Evolutionary conservation across 2,113 vertebrate genomes (phyloP).

Genomic region (Phalacrocorax aristotelis): DNA sequence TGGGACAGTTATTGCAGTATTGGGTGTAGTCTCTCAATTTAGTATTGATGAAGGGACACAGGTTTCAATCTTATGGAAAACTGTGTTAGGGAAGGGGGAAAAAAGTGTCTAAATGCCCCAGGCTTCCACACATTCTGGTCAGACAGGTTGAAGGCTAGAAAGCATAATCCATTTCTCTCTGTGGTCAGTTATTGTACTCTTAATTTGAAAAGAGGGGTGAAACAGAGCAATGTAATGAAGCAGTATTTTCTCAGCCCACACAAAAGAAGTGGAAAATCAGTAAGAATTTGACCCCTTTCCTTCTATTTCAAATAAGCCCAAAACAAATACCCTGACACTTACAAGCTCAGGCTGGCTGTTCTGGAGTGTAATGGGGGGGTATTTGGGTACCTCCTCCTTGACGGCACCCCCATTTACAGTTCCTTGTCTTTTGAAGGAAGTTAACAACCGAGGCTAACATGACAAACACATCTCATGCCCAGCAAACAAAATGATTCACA

Average conservation of each 20-base stretch:
- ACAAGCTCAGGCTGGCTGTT: background rate
- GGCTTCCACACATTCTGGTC: background rate
- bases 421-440: background rate
- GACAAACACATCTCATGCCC: background rate
- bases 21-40: background rate
- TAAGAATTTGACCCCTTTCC: background rate
- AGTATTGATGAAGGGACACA: background rate
- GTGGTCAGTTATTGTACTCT: background rate
- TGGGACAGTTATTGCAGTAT: background rate
- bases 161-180: background rate
- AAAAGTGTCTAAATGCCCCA: background rate
- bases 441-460: background rate
- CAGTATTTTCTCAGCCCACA: background rate
- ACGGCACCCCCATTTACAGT: background rate
- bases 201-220: background rate
- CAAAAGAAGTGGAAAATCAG: background rate
- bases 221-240: background rate
- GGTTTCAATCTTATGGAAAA: background rate
- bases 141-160: background rate
- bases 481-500: background rate
- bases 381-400: background rate
- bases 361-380: background rate
- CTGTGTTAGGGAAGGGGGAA: background rate
- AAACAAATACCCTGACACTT: background rate
- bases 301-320: background rate